Percentiles rank a stretch among this genome's conserved stretches.
These are phyloP conservation scores for Upupa epops DNA, from an alignment of 2,113 vertebrate species.

Conservation along the genomic window DNA sequence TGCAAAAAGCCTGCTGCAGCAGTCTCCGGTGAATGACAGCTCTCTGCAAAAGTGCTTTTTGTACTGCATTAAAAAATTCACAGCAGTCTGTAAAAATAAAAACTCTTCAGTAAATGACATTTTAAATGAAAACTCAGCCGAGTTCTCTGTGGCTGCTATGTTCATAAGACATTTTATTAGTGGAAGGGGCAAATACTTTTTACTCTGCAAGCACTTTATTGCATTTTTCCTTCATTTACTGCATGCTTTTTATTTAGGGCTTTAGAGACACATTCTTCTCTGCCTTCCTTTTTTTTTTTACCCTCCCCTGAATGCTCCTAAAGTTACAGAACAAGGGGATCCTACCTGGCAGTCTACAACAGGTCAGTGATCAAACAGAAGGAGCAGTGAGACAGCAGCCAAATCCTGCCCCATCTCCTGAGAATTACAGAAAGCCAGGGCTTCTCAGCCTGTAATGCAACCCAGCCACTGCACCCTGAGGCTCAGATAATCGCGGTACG, in stretches of 20 bases:
- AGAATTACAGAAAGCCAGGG: slow-evolving; percentile 48
- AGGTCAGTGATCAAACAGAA: slow-evolving; percentile 92
- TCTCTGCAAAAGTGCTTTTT: slow-evolving; percentile 37
- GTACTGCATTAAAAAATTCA: slow-evolving; percentile 40
- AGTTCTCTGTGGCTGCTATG: slow-evolving; percentile 24
- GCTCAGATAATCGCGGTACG: background rate
- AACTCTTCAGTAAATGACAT: slow-evolving; percentile 43
- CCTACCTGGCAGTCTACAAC: slow-evolving; percentile 78
- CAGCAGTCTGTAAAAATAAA: slow-evolving; percentile 54
- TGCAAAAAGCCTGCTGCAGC: slow-evolving; percentile 21
- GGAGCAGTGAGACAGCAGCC: slow-evolving; percentile 72
- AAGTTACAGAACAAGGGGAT: slow-evolving; percentile 76
- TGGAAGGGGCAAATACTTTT: slow-evolving; percentile 30
- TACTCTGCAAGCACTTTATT: slow-evolving; percentile 49
- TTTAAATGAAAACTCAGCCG: slow-evolving; percentile 44
- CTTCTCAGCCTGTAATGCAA: background rate
- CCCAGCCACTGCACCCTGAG: slow-evolving; percentile 15
- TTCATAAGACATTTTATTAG: slow-evolving; percentile 45
- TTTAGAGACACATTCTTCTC: slow-evolving; percentile 75
- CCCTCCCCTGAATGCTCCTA: slow-evolving; percentile 66
- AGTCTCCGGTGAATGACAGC: slow-evolving; percentile 28
- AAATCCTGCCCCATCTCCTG: slow-evolving; percentile 60
- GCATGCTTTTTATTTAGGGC: slow-evolving; percentile 43
- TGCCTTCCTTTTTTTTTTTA: background rate
- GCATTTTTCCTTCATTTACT: slow-evolving; percentile 60